phyloP scores from a whole-genome alignment of 2,888 invertebrate genomes.

The Thereva nobilitata region DNA sequence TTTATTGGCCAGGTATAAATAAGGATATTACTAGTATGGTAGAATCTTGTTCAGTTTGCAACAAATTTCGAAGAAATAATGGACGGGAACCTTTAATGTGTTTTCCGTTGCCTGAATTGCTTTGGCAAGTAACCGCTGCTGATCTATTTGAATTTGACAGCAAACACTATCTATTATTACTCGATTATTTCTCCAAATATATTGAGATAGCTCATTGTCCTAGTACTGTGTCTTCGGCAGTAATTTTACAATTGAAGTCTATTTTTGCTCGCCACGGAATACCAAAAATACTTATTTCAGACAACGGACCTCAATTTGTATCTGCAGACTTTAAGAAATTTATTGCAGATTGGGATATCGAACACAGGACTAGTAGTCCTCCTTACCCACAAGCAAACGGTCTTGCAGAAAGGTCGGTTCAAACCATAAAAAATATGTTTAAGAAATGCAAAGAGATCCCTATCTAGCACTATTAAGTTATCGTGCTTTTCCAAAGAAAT shows the following conservation, averaged over 20 bases:
- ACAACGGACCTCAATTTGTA: constrained; percentile 42
- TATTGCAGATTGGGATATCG: constrained; percentile 40
- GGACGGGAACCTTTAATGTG: constrained; percentile 34
- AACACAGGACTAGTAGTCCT: constrained; percentile 41
- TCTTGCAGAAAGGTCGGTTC: constrained; percentile 41
- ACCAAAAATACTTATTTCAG: constrained; percentile 39
- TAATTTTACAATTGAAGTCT: constrained; percentile 40
- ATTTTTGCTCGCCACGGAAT: constrained; percentile 43
- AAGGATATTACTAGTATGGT: constrained; percentile 24
- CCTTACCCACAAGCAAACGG: constrained; percentile 43
- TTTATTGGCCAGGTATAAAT: constrained; percentile 45
- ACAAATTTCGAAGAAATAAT: constrained; percentile 43
- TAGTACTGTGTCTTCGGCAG: constrained; percentile 33
- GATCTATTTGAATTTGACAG: constrained; percentile 42
- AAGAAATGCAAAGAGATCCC: not conserved
- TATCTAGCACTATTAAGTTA: not conserved
- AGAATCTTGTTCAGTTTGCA: constrained; percentile 27
- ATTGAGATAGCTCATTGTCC: constrained; percentile 34
- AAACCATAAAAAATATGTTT: constrained; percentile 34
- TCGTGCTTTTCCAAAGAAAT: not conserved
- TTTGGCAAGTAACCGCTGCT: constrained; percentile 35
- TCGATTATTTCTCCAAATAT: constrained; percentile 37
- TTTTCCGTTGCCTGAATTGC: constrained; percentile 10
- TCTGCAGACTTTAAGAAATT: constrained; percentile 39
- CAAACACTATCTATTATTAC: constrained; percentile 30